A percentile compares a stretch with the other conserved stretches of the same genome.
Conservation (phyloP, 1,140 invertebrate genomes). For the Orchestia grillus region DNA sequence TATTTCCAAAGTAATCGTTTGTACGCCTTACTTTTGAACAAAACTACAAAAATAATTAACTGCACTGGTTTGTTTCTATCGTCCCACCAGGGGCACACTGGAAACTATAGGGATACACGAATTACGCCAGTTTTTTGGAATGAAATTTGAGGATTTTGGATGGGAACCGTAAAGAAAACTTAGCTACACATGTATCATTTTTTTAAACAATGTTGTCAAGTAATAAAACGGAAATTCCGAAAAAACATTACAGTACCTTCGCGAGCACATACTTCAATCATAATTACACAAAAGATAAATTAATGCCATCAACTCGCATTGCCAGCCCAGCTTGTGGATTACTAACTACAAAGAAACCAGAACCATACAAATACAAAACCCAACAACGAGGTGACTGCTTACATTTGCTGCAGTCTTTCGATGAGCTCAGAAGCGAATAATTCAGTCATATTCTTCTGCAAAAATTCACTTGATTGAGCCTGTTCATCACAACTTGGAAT, state of each 20-base stretch:
- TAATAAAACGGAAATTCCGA: background rate
- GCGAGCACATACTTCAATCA: background rate
- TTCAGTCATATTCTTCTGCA: background rate
- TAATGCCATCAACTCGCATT: background rate
- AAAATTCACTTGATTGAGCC: background rate
- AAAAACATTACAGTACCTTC: background rate
- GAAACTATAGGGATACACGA: background rate
- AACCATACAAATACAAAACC: background rate
- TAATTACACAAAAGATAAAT: background rate
- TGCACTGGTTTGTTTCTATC: background rate
- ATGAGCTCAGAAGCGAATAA: background rate
- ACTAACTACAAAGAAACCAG: background rate
- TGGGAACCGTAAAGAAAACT: background rate
- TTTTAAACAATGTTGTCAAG: background rate
- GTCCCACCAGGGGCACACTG: background rate
- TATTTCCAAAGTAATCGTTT: no score
- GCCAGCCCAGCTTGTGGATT: no score
- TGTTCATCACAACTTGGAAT: background rate
- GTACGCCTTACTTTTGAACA: no score
- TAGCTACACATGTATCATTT: background rate
- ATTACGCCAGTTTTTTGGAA: background rate
- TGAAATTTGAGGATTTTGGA: background rate
- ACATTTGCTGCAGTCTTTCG: background rate
- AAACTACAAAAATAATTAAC: no score
- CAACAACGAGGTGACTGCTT: background rate